Base-by-base conservation (phyloP, 2,113 vertebrate species). In the Sorex araneus region DNA sequence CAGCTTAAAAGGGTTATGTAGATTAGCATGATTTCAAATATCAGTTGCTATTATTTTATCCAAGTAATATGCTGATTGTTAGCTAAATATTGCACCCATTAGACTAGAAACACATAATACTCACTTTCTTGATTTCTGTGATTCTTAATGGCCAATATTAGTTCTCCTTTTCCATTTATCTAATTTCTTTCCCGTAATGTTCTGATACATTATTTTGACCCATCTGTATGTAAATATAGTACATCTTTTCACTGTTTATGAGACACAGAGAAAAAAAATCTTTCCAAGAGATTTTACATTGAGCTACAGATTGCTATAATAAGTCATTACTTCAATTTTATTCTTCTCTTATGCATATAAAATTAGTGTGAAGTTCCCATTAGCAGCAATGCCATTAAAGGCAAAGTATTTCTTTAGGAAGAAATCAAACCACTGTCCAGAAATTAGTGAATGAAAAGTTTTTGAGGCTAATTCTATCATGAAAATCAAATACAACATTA, bases 271-370 rank as follows among this genome's bases (percentile, higher is more conserved):
- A 95, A 91, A 19, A 87, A 32, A 76, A 18, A 91, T 87, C 40
- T 88, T 95, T 92, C 87, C 93, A 95, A 92, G 70, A 91, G 92
- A 96, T 71, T 96, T 96, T 90, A 93, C 83, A 89, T 27, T 80
- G 93, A 92, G 93, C 80, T 95, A 92, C 88, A 95, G 90, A 96
- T 96, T 94, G 80, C 66, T 73, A 87, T 83, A 85, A 67, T 60
- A 9, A 89, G 63, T 93, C 74, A 92, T 90, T 89, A 91, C 89
- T 95, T 87, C 87, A 87, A 94, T 94, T 95, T 70, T 28, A 88
- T 75, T 94, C 87, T 94, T 87, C 79, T 81, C 63, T 92, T 87
- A 60, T 87, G 43, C 67, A 43, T 36, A 63, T 43, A 70, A 64
- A 93, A 94, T 95, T 90, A 95, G 83, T 93, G 85, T 94, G 64